Percentiles rank a stretch among this genome's conserved stretches.
Evolutionary conservation across 2,888 invertebrate species (phyloP).

Genomic region (Cryptophagus acutangulus): DNA sequence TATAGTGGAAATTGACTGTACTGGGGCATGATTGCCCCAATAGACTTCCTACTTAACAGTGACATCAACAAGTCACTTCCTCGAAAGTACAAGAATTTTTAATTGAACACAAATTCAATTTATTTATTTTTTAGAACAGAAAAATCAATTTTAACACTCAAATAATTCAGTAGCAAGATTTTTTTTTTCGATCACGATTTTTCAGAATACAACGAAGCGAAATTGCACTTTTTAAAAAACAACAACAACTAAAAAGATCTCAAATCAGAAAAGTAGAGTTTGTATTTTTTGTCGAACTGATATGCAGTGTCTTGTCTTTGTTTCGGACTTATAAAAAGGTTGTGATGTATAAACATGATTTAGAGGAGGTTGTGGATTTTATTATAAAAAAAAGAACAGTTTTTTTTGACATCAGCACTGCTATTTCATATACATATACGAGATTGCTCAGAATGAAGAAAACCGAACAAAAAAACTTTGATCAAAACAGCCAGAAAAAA

Average conservation of each 20-base stretch:
- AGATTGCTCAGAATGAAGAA: too few relatives aligned
- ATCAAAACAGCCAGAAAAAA: too few relatives aligned
- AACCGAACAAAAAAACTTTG: too few relatives aligned
- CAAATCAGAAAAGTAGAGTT: too few relatives aligned
- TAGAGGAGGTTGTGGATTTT: too few relatives aligned
- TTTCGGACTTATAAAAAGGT: conserved; percentile 25
- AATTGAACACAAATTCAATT: conserved; percentile 22
- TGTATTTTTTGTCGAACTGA: conserved; percentile 15
- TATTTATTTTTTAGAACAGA: conserved; percentile 19
- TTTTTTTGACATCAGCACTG: too few relatives aligned
- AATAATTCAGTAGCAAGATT: not conserved
- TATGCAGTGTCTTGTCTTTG: conserved; percentile 17
- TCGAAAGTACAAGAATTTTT: conserved; percentile 40
- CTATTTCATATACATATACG: too few relatives aligned
- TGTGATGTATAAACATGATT: conserved; percentile 32
- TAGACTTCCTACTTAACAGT: conserved; percentile 13
- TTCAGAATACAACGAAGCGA: too few relatives aligned
- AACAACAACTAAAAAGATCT: too few relatives aligned
- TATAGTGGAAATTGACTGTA: conserved; percentile 95
- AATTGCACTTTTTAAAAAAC: too few relatives aligned
- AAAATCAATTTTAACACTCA: not conserved
- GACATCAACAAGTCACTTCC: conserved; percentile 29
- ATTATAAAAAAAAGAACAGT: too few relatives aligned
- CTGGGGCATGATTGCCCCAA: conserved; percentile 64
- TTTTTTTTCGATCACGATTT: too few relatives aligned